Base-by-base conservation (phyloP, 2,113 vertebrate species). In the Microcebus tavaratra region DNA sequence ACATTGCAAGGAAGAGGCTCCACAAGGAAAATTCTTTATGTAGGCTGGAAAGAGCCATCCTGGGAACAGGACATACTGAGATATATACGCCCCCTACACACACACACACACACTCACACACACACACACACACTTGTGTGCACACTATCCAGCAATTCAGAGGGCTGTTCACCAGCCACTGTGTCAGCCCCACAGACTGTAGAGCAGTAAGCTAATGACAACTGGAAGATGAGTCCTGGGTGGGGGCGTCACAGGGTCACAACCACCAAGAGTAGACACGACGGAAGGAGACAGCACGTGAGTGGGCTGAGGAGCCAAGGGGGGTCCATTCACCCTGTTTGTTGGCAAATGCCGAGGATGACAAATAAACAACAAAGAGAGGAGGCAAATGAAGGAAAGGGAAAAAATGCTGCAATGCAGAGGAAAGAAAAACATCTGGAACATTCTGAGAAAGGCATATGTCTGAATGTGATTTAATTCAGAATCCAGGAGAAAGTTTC, bases 381-480 rank as follows among this genome's bases (percentile, higher is more conserved):
- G 34, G 57, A 20, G 5, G 8, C 31, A 42, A 20, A 59, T 31
- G 36, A 89, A 23, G n/a, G 25, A 25, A 0, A 29, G 23, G 31
- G 39, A 68, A 45, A 68, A 88, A 88, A 36, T 42, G 65, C 55
- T 48, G 50, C 87, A 65, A 34, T 68, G 59, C 20, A 50, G 61
- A 21, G 50, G 4, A 39, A 73, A 70, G 72, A 68, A 61, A 31
- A n/a, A 80, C 42, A 36, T 36, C 53, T 36, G 29, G 78, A 79
- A 87, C 61, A 75, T 48, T 93, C 67, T 76, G 72, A 65, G 45
- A 70, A 88, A 75, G 15, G 10, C 25, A 8, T 42, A 45, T 9
- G 1, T 36, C 75, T 94, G 45, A 57, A 48, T 57, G 39, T 76
- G 31, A 76, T 75, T 93, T 93, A 20, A 94, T 84, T 93, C 87